Conservation (phyloP, 2,888 invertebrate genomes). For the Amblyjoppa proteus region DNA sequence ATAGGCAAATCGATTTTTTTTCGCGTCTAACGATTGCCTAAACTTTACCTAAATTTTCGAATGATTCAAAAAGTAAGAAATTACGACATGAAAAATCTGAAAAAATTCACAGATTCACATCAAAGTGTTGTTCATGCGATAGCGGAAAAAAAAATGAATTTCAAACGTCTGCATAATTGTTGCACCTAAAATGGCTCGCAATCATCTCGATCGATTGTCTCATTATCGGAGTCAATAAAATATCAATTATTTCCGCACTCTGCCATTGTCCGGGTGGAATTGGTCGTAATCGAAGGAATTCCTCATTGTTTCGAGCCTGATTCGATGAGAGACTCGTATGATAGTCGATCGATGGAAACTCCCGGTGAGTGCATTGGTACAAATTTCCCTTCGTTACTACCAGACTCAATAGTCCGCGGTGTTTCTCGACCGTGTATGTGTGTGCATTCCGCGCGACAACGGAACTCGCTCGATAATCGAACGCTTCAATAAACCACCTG, state of each 20-base stretch:
- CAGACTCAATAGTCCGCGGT: slow-evolving; percentile 2
- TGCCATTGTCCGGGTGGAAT: background rate
- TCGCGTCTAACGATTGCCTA: too few species aligned
- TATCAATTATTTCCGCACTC: background rate
- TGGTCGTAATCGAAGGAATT: slow-evolving; percentile 3
- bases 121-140: background rate
- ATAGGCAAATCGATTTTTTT: too few species aligned
- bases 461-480: slow-evolving; percentile 1
- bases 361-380: background rate
- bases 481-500: slow-evolving; percentile 16
- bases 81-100: background rate
- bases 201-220: background rate
- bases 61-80: background rate
- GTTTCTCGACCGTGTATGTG: background rate
- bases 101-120: background rate
- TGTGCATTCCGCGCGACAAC: slow-evolving; percentile 4
- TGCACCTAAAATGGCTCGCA: background rate
- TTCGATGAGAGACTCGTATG: slow-evolving; percentile 12
- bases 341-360: slow-evolving; percentile 6
- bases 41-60: too few species aligned
- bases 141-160: background rate
- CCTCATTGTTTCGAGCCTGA: background rate
- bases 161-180: background rate
- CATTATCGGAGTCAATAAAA: background rate
- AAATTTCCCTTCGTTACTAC: slow-evolving; percentile 31